A percentile compares a stretch with the other conserved stretches of the same genome.
Evolutionary conservation across 2,888 invertebrate genomes (phyloP).

Genomic region (Epirrhoe alternata): DNA sequence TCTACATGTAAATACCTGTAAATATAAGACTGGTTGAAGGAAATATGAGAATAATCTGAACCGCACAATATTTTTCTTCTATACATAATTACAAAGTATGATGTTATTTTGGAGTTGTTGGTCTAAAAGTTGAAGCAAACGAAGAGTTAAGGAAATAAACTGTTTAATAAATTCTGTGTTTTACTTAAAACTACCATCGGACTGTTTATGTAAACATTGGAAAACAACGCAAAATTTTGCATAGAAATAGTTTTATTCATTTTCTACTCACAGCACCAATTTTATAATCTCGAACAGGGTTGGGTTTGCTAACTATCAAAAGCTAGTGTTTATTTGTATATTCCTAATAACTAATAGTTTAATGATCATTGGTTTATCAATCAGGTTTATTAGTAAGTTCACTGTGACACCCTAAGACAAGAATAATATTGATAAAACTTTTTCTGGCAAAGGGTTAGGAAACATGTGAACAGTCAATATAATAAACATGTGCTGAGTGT

Average conservation of each 20-base stretch:
- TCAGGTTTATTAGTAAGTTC: no score
- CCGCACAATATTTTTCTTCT: conserved; percentile 76
- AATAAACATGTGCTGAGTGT: neutral
- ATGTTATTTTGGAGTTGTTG: conserved; percentile 57
- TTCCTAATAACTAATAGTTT: no score
- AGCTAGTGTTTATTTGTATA: no score
- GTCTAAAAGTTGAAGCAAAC: conserved; percentile 65
- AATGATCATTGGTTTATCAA: no score
- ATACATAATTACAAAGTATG: conserved; percentile 52
- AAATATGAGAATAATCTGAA: conserved; percentile 62
- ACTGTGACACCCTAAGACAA: no score
- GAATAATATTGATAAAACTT: no score
- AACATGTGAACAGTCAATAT: no score
- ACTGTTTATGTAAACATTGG: neutral
- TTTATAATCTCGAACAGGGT: neutral
- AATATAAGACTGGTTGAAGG: conserved; percentile 69
- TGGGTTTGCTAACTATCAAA: no score
- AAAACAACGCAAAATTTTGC: neutral
- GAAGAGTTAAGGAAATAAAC: conserved; percentile 52
- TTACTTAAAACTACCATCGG: conserved; percentile 36
- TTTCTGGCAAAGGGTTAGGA: no score
- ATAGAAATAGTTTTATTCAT: neutral
- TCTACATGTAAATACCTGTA: conserved; percentile 53
- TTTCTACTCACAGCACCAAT: neutral
- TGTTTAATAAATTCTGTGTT: conserved; percentile 55